Evolutionary conservation across 2,113 vertebrate genomes (phyloP).

Genomic region (Nothobranchius furzeri): DNA sequence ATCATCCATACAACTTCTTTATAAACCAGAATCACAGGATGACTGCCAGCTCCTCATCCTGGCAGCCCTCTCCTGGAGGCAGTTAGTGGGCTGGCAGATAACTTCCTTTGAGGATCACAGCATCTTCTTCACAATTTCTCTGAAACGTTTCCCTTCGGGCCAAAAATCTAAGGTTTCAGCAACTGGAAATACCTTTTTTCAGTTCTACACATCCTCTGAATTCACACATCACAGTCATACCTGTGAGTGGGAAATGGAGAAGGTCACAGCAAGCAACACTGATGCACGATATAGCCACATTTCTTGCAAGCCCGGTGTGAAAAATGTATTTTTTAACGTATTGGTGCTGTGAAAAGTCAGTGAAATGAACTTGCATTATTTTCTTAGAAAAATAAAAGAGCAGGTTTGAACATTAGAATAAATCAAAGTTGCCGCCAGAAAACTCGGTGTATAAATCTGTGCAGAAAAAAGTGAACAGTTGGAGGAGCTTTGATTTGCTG

Average conservation of each 20-base stretch:
- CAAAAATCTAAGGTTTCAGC: conserved; percentile 41
- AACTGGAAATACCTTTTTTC: conserved; percentile 18
- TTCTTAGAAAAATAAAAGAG: conserved; percentile 21
- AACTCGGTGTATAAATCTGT: conserved; percentile 4
- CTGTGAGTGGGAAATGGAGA: conserved; percentile 1
- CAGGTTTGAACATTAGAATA: background rate
- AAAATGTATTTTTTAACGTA: background rate
- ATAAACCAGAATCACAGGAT: conserved; percentile 47
- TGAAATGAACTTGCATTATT: conserved; percentile 6
- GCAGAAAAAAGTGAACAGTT: conserved; percentile 26
- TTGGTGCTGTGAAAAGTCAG: conserved; percentile 8
- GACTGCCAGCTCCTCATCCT: conserved; percentile 42
- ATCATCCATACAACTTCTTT: conserved; percentile 49
- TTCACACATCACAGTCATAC: conserved; percentile 21
- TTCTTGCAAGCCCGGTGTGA: background rate
- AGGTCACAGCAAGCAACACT: background rate
- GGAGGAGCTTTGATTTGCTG: conserved; percentile 22
- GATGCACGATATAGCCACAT: background rate
- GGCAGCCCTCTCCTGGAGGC: conserved; percentile 61
- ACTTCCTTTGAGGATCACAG: conserved; percentile 61
- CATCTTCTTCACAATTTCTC: conserved; percentile 50
- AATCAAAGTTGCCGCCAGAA: conserved; percentile 10
- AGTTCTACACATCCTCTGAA: conserved; percentile 35
- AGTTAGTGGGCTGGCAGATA: conserved; percentile 59
- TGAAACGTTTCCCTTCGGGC: conserved; percentile 44